Conservation (phyloP, 1,140 invertebrate genomes). For the Hycleus phaleratus region DNA sequence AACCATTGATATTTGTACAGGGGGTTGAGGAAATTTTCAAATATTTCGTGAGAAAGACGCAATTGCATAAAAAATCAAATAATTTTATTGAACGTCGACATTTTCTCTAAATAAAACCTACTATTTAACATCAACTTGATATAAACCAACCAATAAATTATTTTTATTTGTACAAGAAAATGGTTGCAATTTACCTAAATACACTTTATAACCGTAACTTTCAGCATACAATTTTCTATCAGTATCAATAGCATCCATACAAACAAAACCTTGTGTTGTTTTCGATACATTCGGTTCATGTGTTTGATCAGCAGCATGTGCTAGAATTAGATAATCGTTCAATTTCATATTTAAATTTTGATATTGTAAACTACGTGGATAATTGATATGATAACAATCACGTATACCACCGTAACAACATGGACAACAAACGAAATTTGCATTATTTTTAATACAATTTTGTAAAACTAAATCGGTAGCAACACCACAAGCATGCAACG, state of each 20-base stretch:
- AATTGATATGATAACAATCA: conserved; percentile 60
- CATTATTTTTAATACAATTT: conserved; percentile 66
- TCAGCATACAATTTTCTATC: conserved; percentile 70
- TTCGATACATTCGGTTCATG: conserved; percentile 62
- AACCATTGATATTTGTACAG: too few species aligned
- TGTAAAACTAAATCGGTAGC: conserved; percentile 89
- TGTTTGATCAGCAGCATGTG: conserved; percentile 86
- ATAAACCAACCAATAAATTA: conserved; percentile 74
- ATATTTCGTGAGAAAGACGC: too few species aligned
- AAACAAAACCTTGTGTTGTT: conserved; percentile 63
- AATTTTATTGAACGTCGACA: too few species aligned
- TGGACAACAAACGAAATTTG: conserved; percentile 83
- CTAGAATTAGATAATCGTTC: conserved; percentile 61
- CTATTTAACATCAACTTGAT: too few species aligned
- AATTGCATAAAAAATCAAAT: too few species aligned
- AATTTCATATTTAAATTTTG: conserved; percentile 27
- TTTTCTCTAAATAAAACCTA: too few species aligned
- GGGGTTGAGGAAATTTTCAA: too few species aligned
- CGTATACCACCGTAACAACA: conserved; percentile 90
- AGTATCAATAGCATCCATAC: conserved; percentile 83
- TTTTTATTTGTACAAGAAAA: conserved; percentile 86
- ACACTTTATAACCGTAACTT: conserved; percentile 66
- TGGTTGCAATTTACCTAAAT: conserved; percentile 68
- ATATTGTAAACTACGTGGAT: conserved; percentile 61
- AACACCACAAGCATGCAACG: conserved; percentile 89